Evolutionary conservation across 2,797 vertebrate species (phyloP), one percentile per base, ranked within the genome.

Genomic region (Hybognathus amarus): DNA sequence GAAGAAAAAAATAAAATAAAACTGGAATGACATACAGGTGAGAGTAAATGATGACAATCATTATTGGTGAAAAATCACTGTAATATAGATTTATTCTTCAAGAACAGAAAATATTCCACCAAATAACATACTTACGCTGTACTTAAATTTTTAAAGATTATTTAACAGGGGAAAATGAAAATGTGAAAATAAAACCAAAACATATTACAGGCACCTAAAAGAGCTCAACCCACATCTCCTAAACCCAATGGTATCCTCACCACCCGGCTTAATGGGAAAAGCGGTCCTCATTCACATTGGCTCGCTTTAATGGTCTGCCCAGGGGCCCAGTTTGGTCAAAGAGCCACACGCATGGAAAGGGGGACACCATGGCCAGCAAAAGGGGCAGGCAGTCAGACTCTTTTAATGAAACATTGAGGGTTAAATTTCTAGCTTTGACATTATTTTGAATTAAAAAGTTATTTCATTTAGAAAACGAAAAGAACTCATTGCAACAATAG

Each of bases 371-470:
- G 97, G 97, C 96, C 96, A 97, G 96, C 96, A 97, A 96, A 97
- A 96, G 96, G 96, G 95, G 96, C 95, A 93, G 96, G 96, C 95
- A 96, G 96, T 96, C 97, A 96, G 96, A 96, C 93, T 97, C 96
- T 98, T 97, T 97, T 94, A 97, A 97, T 97, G 97, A 97, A 98
- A 97, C 97, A 97, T 95, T 96, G 96, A 97, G 95, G 96, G 96
- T 97, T 97, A 98, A 98, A 95, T 94, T 95, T 96, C 96, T 97
- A 96, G 88, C 94, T 96, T 97, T 90, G 89, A 97, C 95, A 97
- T 93, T 94, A 94, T 96, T 93, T 93, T 94, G 86, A 94, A 94
- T 63, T 47, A 33, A 45, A 63, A 61, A 36, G 33, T 38, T 78
- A 79, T 36, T 52, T 12, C 66, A 59, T 33, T 74, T 59, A 45